Percentiles rank a stretch among this genome's conserved stretches.
phyloP scores from a whole-genome alignment of 2,797 vertebrate species.

The Neomorphus geoffroyi region DNA sequence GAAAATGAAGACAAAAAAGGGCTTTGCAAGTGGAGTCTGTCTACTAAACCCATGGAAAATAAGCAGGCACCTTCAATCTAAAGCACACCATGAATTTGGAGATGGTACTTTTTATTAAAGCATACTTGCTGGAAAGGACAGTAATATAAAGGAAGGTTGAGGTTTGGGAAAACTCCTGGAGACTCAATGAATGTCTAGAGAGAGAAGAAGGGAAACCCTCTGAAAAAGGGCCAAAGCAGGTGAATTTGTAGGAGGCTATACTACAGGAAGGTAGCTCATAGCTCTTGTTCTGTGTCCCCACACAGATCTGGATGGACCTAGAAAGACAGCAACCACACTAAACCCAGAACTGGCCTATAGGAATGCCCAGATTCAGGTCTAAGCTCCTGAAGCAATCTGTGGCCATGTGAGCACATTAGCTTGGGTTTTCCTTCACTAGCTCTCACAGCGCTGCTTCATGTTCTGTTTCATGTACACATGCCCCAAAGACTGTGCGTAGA shows the following conservation, averaged over 20 bases:
- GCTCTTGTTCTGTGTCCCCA: background rate
- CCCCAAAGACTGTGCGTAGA: background rate
- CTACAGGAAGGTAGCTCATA: background rate
- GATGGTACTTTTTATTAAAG: background rate
- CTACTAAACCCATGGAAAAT: background rate
- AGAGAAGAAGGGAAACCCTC: background rate
- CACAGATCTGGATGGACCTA: background rate
- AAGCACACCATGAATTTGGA: background rate
- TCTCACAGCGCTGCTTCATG: background rate
- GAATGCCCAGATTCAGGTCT: rapidly evolving
- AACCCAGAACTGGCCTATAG: background rate
- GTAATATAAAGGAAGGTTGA: background rate
- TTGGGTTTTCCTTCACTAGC: background rate
- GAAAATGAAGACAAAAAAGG: background rate
- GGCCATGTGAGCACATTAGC: background rate
- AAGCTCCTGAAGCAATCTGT: background rate
- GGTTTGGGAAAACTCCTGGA: background rate
- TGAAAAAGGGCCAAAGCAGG: background rate
- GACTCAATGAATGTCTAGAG: background rate
- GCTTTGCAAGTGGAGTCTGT: background rate
- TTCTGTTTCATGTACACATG: background rate
- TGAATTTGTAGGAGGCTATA: background rate
- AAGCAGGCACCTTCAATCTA: background rate
- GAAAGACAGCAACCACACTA: background rate
- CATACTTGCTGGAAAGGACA: background rate